Percentiles rank a stretch among this genome's conserved stretches.
Conservation (phyloP, 2,888 invertebrate species). For the Limenitis arthemis region DNA sequence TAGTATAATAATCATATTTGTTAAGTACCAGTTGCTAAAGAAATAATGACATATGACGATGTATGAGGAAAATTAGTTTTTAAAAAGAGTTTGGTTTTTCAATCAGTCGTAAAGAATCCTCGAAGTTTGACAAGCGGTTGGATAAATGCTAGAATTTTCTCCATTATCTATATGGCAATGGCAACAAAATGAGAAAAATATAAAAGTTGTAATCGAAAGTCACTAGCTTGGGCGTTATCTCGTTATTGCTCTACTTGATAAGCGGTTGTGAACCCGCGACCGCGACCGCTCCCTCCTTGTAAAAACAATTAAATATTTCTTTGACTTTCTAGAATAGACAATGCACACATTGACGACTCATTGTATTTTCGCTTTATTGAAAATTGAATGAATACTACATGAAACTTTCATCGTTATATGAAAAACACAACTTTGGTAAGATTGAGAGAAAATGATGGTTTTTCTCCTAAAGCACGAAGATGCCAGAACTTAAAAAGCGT, state of each 20-base stretch:
- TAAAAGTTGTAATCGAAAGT: conserved; percentile 2
- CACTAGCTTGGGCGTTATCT: conserved; percentile 3
- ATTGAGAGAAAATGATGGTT: no score
- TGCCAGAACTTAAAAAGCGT: no score
- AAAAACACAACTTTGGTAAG: no score
- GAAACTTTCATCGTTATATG: not conserved
- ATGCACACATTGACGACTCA: conserved; percentile 1
- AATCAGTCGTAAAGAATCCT: no score
- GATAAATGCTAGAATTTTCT: no score
- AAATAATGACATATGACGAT: no score
- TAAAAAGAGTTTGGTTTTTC: no score
- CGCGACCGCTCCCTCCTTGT: conserved; percentile 15
- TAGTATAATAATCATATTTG: no score
- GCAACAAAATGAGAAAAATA: conserved; percentile 1
- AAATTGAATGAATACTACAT: not conserved
- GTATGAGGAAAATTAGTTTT: no score
- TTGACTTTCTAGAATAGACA: conserved; percentile 16
- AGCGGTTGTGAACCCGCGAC: conserved; percentile 12
- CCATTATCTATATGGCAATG: not conserved
- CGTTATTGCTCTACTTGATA: conserved; percentile 15
- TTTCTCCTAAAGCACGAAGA: no score
- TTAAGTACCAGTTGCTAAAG: no score
- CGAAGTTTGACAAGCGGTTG: no score
- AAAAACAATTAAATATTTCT: conserved; percentile 20
- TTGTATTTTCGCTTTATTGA: not conserved